Conservation (phyloP, 2,888 invertebrate species). For the Lasioglossum marginatum region DNA sequence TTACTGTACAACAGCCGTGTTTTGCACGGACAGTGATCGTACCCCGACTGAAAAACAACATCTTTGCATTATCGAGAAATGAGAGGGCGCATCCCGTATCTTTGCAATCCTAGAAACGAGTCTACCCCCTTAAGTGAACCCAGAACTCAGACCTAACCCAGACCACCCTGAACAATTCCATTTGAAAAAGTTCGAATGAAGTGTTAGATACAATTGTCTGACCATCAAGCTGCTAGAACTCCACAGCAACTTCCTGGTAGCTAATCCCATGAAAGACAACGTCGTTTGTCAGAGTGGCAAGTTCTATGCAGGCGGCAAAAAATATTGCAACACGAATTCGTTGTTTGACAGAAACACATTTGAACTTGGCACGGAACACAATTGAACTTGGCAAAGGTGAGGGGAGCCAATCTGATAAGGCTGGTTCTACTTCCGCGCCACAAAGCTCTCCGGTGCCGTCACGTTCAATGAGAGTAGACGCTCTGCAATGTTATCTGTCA, state of each 20-base stretch:
- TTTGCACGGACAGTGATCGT: too few species aligned
- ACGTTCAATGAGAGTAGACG: conserved; percentile 24
- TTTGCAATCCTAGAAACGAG: too few species aligned
- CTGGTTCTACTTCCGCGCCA: conserved; percentile 11
- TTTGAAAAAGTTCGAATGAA: neutral
- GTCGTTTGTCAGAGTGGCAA: neutral
- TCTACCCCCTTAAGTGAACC: too few species aligned
- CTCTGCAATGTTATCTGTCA: conserved; percentile 32
- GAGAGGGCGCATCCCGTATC: too few species aligned
- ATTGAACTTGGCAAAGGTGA: conserved; percentile 6
- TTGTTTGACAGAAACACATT: conserved; percentile 12
- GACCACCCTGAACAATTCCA: neutral
- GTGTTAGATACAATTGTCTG: neutral
- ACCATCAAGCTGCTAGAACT: neutral
- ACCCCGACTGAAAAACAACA: too few species aligned
- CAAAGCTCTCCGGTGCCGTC: conserved; percentile 24
- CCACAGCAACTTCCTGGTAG: neutral
- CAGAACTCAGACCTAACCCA: too few species aligned
- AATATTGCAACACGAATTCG: neutral
- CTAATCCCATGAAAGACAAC: neutral
- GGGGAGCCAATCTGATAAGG: conserved; percentile 38
- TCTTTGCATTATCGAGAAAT: too few species aligned
- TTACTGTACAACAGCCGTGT: too few species aligned
- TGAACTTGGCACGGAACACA: conserved; percentile 19
- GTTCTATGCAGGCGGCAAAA: neutral